Evolutionary conservation across 2,113 vertebrate species (phyloP).

Genomic region (Probosciger aterrimus): DNA sequence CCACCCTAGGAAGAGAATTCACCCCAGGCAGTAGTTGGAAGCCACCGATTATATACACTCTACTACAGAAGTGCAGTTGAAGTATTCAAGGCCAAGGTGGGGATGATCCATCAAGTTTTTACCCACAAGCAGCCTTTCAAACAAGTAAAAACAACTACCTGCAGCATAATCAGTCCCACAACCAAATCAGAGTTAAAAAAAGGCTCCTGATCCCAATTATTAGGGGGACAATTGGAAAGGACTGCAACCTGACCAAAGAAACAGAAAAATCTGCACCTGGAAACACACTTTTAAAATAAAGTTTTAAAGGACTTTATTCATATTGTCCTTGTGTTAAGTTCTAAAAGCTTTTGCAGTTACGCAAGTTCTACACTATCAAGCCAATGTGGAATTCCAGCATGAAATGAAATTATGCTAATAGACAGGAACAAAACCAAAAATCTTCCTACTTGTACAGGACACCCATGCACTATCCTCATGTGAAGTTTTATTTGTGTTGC

Average conservation of each 20-base stretch:
- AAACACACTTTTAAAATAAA: neutral
- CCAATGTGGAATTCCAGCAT: neutral
- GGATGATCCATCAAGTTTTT: neutral
- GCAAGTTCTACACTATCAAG: neutral
- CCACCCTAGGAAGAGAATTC: neutral
- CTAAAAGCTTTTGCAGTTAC: neutral
- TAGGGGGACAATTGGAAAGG: neutral
- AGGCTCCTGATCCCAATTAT: neutral
- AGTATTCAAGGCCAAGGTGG: neutral
- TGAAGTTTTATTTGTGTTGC: neutral
- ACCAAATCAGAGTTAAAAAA: neutral
- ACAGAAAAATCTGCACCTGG: neutral
- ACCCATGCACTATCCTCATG: neutral
- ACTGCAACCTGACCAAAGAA: neutral
- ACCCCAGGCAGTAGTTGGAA: neutral
- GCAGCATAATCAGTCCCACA: neutral
- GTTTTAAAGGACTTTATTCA: neutral
- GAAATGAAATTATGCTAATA: neutral
- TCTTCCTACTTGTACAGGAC: neutral
- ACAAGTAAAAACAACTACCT: neutral
- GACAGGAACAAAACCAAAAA: neutral
- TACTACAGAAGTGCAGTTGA: neutral
- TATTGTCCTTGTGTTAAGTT: neutral
- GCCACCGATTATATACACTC: neutral
- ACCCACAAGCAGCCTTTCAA: neutral